Conservation (phyloP, 2,113 vertebrate species). For the Galeopterus variegatus region DNA sequence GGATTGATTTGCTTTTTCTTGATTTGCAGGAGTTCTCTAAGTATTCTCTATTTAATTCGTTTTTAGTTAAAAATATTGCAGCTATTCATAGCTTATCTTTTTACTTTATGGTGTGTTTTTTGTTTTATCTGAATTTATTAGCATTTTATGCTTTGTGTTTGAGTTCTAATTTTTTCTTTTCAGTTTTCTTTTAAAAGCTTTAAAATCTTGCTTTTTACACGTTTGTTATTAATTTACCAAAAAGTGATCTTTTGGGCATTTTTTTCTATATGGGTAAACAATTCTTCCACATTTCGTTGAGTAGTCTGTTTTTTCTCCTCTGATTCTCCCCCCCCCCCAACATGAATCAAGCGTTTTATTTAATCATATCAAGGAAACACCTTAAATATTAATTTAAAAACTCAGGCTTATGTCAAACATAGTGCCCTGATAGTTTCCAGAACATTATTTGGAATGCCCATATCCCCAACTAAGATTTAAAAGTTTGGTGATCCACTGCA, state of each 20-base stretch:
- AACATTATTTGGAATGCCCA: no score
- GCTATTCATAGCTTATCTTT: not conserved
- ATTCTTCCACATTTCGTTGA: not conserved
- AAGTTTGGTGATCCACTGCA: no score
- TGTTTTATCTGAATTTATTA: not conserved
- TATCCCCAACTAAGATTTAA: no score
- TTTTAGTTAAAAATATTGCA: not conserved
- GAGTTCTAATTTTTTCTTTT: not conserved
- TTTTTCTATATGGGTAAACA: not conserved
- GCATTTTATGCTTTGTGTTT: not conserved
- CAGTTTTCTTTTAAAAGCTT: constrained; percentile 37
- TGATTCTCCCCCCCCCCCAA: not conserved
- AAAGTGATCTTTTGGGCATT: not conserved
- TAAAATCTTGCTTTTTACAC: not conserved
- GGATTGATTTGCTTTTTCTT: not conserved
- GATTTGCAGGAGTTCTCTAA: not conserved
- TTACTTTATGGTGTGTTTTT: constrained; percentile 33
- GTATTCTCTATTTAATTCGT: not conserved
- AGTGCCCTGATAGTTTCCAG: no score
- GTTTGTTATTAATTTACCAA: not conserved
- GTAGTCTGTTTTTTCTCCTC: not conserved
- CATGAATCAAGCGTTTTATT: no score
- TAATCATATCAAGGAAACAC: no score
- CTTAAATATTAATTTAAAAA: no score
- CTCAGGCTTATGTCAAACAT: no score